Evolutionary conservation across 2,113 vertebrate species (phyloP).

Genomic region (Sander vitreus): DNA sequence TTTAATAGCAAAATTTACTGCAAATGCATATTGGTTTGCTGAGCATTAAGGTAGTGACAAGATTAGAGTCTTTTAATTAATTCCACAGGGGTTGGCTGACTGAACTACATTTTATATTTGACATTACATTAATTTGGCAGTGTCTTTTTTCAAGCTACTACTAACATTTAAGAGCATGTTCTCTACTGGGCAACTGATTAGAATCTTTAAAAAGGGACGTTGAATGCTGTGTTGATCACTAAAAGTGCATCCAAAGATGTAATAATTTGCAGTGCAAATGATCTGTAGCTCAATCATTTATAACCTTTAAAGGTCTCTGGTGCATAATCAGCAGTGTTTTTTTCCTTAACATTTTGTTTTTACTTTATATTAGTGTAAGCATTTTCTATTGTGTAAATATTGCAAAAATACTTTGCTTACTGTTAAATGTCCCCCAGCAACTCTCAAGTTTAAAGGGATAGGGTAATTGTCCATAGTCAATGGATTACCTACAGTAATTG

Average conservation of each 20-base stretch:
- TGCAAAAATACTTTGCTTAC: background rate
- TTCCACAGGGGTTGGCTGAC: background rate
- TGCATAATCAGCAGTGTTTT: slow-evolving; percentile 6
- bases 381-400: background rate
- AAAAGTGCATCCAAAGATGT: background rate
- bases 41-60: background rate
- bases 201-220: background rate
- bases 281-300: slow-evolving; percentile 1
- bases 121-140: background rate
- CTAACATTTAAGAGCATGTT: background rate
- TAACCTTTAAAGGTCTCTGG: slow-evolving; percentile 12
- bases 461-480: too few relatives aligned
- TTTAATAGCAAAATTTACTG: too few relatives aligned
- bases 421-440: background rate
- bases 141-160: too few relatives aligned
- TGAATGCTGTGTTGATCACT: background rate
- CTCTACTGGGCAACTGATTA: too few relatives aligned
- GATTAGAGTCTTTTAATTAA: background rate
- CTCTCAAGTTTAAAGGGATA: background rate
- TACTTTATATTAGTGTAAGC: background rate
- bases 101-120: background rate
- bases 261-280: background rate
- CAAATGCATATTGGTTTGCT: background rate
- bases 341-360: background rate
- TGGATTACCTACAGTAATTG: too few relatives aligned